Percentiles rank a stretch among this genome's conserved stretches.
Conservation (phyloP, 2,113 vertebrate genomes). For the Podarcis raffonei region DNA sequence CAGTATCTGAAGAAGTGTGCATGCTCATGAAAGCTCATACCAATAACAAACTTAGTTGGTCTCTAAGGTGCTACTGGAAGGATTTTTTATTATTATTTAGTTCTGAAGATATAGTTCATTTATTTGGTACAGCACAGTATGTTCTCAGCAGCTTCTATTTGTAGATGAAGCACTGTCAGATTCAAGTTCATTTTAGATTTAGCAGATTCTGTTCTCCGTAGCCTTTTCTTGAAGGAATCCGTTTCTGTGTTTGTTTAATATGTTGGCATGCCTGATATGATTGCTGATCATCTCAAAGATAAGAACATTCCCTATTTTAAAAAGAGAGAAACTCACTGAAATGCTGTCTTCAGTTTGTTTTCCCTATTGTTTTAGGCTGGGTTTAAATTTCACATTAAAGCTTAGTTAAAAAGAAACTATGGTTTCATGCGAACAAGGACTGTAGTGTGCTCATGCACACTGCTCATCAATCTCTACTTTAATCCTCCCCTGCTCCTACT, state of each 20-base stretch:
- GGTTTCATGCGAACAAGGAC: too few species aligned
- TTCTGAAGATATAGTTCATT: slow-evolving; percentile 64
- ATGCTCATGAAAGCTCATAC: too few species aligned
- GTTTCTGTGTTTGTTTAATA: slow-evolving; percentile 32
- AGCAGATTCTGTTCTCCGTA: slow-evolving; percentile 37
- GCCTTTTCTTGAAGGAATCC: slow-evolving; percentile 31
- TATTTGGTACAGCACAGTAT: slow-evolving; percentile 60
- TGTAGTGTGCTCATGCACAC: too few species aligned
- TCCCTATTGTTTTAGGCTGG: slow-evolving; percentile 11
- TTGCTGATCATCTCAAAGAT: slow-evolving; percentile 32
- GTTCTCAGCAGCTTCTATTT: slow-evolving; percentile 72
- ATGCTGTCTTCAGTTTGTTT: slow-evolving; percentile 5
- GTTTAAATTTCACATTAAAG: too few species aligned
- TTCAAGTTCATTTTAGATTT: slow-evolving; percentile 52
- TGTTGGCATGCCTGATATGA: slow-evolving; percentile 26
- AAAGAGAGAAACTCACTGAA: not conserved
- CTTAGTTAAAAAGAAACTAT: too few species aligned
- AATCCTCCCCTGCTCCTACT: too few species aligned
- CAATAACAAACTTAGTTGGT: too few species aligned
- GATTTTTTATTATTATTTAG: too few species aligned
- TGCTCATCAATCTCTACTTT: too few species aligned
- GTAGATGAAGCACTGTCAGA: slow-evolving; percentile 50
- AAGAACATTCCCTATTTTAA: slow-evolving; percentile 12
- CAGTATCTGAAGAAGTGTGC: slow-evolving; percentile 29
- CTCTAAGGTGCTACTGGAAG: too few species aligned